Evolutionary conservation across 2,113 vertebrate species (phyloP).

Genomic region (Arenaria interpres): DNA sequence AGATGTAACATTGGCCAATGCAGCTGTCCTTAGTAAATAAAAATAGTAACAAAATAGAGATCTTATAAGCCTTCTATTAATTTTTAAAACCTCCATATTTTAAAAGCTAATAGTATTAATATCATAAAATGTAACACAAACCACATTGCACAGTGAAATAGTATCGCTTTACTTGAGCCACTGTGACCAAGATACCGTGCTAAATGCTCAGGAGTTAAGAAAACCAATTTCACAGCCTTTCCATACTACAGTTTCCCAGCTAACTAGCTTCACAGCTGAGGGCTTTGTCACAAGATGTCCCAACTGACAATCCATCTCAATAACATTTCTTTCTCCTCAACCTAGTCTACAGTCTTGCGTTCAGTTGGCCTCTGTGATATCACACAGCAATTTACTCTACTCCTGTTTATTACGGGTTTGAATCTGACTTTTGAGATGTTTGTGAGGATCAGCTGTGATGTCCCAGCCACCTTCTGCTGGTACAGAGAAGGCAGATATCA

Average conservation of each 20-base stretch:
- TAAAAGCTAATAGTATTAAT: constrained; percentile 17
- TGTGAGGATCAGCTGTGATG: fast-evolving
- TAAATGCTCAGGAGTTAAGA: not conserved
- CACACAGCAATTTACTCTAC: fast-evolving
- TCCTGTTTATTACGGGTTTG: not conserved
- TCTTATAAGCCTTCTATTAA: not conserved
- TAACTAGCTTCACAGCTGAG: not conserved
- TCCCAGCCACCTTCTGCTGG: not conserved
- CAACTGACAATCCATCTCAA: not conserved
- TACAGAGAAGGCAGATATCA: not conserved
- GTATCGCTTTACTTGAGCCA: not conserved
- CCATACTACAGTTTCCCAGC: not conserved
- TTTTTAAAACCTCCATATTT: not conserved
- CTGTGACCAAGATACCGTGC: not conserved
- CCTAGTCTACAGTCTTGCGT: not conserved
- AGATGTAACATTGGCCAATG: constrained; percentile 50
- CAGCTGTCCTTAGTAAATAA: constrained; percentile 5
- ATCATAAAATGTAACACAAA: not conserved
- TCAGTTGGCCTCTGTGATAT: not conserved
- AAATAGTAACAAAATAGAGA: not conserved
- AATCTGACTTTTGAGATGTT: not conserved
- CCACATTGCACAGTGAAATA: not conserved
- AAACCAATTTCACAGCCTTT: not conserved
- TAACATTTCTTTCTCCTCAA: not conserved
- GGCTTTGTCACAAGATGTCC: not conserved